Conservation (phyloP, 2,797 vertebrate species). For the Chelon labrosus region DNA sequence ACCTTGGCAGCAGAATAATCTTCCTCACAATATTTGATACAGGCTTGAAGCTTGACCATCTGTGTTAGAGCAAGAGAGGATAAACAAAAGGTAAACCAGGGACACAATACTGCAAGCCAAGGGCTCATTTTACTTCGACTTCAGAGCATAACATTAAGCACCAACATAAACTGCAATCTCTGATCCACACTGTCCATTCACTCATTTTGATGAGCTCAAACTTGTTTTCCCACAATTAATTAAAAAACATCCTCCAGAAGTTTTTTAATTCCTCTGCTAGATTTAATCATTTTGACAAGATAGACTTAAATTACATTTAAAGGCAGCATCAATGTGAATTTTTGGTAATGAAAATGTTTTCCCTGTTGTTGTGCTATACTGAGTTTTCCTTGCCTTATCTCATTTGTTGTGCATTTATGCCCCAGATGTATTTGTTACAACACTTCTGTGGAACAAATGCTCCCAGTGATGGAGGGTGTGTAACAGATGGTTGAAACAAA, state of each 20-base stretch:
- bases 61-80: slow-evolving; percentile 51
- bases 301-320: neutral
- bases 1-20: slow-evolving; percentile 91
- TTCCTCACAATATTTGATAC: slow-evolving; percentile 93
- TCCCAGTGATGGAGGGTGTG: slow-evolving; percentile 4
- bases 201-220: neutral
- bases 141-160: no score
- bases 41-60: slow-evolving; percentile 91
- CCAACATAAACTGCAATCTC: neutral
- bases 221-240: neutral
- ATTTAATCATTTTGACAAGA: neutral
- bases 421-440: slow-evolving; percentile 22
- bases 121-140: no score
- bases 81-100: neutral
- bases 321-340: neutral
- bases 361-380: neutral
- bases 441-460: slow-evolving; percentile 18
- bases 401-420: slow-evolving; percentile 19
- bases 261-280: neutral
- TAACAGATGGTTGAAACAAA: slow-evolving; percentile 40
- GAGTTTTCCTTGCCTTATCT: slow-evolving; percentile 6
- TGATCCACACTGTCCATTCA: neutral
- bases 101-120: neutral
- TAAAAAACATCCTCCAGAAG: neutral
- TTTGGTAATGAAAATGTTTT: neutral